phyloP scores from a whole-genome alignment of 2,113 vertebrate genomes.

The Girardinichthys multiradiatus region DNA sequence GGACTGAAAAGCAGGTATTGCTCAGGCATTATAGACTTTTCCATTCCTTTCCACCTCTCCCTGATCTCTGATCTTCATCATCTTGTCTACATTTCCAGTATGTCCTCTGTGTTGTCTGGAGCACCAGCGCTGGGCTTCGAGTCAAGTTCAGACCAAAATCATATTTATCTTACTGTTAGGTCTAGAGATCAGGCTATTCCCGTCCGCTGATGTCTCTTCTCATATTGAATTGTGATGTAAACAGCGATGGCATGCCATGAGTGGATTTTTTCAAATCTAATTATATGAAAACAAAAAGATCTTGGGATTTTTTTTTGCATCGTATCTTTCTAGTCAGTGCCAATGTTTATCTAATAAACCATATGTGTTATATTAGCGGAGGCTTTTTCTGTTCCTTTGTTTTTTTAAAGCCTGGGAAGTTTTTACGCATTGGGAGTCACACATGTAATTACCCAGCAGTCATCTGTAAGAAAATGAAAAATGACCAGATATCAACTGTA shows the following conservation, averaged over 20 bases:
- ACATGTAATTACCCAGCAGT: background rate
- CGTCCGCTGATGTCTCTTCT: slow-evolving; percentile 2
- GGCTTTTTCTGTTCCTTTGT: background rate
- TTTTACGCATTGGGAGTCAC: slow-evolving; percentile 1
- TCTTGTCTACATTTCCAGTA: background rate
- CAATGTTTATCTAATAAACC: background rate
- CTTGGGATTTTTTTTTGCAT: background rate
- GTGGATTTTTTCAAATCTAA: background rate
- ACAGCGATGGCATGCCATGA: background rate
- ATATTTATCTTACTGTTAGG: slow-evolving; percentile 1
- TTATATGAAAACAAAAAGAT: background rate
- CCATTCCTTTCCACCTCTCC: background rate
- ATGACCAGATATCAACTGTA: background rate
- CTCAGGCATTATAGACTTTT: background rate
- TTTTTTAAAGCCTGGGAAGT: background rate
- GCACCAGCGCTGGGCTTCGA: background rate
- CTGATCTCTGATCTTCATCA: background rate
- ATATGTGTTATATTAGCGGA: background rate
- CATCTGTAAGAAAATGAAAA: background rate
- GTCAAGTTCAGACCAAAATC: slow-evolving; percentile 1
- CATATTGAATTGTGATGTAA: slow-evolving; percentile 2
- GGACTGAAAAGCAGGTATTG: background rate
- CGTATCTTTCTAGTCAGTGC: background rate
- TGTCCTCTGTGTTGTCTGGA: background rate
- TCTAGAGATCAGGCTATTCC: background rate